Base-by-base conservation (phyloP, 2,797 vertebrate genomes). In the Myotis myotis region DNA sequence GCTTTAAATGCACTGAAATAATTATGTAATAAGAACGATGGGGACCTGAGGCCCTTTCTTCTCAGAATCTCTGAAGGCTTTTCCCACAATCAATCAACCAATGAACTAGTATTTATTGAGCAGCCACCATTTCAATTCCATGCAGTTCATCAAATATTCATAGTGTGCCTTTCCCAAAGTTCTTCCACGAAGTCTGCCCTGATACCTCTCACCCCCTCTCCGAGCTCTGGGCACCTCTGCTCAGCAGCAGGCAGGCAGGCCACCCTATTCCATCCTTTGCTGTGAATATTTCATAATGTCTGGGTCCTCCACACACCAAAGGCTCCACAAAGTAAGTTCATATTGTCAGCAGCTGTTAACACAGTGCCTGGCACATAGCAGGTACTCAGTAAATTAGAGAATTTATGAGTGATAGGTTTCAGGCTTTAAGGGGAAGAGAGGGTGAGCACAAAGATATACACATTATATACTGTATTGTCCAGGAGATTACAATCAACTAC, bases 21-120 rank as follows among this genome's bases (percentile, higher is more conserved):
- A 97, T 96, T 96, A 96, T 93, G 83, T 89, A 93, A 82, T 89
- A 96, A 97, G 96, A 97, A 92, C 93, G 95, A 97, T 95, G 96
- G 93, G 75, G 84, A 93, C 82, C 66, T 0, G 36, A 80, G 87
- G 91, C 91, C 80, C 87, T 92, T 89, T 95, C 79, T 92, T 93
- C 92, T 87, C 62, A 10, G 62, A 79, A 84, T 96, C 93, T 92
- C 91, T 3, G 1, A 95, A 76, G 89, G 62, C 92, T 90, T 87
- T 92, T 89, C 96, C 92, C 95, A 94, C 92, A 92, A 94, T 96
- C 94, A 87, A 87, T 96, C 97, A 96, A 95, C 88, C 88, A 96
- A 96, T 97, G 96, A 94, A 76, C 2, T 25, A 76, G 87, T 96
- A 95, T 96, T 97, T 97, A 96, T 92, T 93, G 93, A 90, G 88